Evolutionary conservation across 2,797 vertebrate genomes (phyloP).

Genomic region (Cuculus canorus): DNA sequence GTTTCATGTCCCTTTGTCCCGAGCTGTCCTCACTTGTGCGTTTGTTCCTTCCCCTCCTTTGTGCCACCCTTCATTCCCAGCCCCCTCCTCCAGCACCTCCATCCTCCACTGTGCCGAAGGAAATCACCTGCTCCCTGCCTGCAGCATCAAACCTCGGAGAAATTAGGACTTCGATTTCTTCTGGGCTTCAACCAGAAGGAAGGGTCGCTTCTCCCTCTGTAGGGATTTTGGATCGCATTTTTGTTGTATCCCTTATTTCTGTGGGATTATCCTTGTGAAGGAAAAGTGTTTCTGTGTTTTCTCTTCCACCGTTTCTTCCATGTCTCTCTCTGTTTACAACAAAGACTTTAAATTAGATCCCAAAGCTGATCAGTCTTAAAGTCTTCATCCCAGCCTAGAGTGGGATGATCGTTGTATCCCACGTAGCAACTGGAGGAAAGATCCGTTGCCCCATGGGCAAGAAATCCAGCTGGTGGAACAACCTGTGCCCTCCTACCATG

Average conservation of each 20-base stretch:
- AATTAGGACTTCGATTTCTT: background rate
- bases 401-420: background rate
- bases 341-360: background rate
- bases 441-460: background rate
- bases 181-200: background rate
- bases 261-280: background rate
- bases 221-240: background rate
- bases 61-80: background rate
- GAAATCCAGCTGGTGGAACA: background rate
- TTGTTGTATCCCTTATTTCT: background rate
- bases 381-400: background rate
- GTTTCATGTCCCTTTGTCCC: background rate
- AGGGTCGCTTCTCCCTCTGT: background rate
- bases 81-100: background rate
- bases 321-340: background rate
- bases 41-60: background rate
- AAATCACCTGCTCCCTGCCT: background rate
- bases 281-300: background rate
- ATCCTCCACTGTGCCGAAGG: background rate
- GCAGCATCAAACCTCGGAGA: background rate
- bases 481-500: background rate
- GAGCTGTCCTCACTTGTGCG: background rate
- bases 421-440: background rate
- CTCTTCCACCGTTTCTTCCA: background rate
- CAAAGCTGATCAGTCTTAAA: background rate